Evolutionary conservation across 2,113 vertebrate genomes (phyloP), one percentile per base, ranked within the genome.

Genomic region (Heterocephalus glaber): DNA sequence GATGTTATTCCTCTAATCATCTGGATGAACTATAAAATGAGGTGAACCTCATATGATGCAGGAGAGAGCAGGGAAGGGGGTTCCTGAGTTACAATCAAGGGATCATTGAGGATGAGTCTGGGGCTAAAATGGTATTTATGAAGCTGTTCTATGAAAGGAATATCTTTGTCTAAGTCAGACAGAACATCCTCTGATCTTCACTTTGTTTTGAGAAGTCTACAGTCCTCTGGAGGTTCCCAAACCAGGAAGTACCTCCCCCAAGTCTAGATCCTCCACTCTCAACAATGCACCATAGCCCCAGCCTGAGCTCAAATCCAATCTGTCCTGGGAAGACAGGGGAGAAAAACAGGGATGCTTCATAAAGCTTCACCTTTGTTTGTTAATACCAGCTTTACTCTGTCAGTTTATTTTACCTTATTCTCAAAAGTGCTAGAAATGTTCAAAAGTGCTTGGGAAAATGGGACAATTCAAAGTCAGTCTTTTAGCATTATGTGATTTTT

Each of bases 401-500:
- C 7, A 5, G 70, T 77, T 84, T 90, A 38, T 77, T 87, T 89
- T 49, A 86, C 41, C 47, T 81, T 56, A 49, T 30, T 90, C 79
- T 92, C 74, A 20, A 79, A n/a, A 81, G 60, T 5, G 44, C 35
- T 49, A 28, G 38, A 7, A 10, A 33, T 44, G 28, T 66, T 89
- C 49, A 92, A 90, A 61, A 70, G 49, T 88, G 65, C 49, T 52
- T 72, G 56, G 81, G 77, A 92, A 90, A 68, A 7, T 66, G 72
- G 66, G 47, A 90, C 30, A 41, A 61, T 49, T 38, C 52, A 56
- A 96, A 92, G 56, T 85, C 80, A 84, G 5, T 54, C 74, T 35
- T 81, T 95, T 60, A 88, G 54, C 72, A 49, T 92, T 82, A 85
- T 65, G 44, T 54, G 13, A 19, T n/a, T 94, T 93, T 89, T 74